Conservation (phyloP, 2,888 invertebrate species). For the Eledona agricola region DNA sequence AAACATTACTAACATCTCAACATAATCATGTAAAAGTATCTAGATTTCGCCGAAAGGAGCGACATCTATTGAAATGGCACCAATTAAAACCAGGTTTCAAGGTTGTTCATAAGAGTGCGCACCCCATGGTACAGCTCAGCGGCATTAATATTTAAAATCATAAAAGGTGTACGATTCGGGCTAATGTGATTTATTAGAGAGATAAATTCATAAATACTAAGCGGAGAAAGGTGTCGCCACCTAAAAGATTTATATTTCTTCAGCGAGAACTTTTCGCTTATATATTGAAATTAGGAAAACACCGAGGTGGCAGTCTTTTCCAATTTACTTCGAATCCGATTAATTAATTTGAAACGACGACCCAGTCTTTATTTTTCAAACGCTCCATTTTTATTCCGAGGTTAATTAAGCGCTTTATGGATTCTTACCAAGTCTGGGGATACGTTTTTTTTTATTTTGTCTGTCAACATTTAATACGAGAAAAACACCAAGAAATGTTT, state of each 20-base stretch:
- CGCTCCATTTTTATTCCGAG: slow-evolving; percentile 16
- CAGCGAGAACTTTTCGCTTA: slow-evolving; percentile 25
- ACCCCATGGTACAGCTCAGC: no score
- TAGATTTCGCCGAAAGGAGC: no score
- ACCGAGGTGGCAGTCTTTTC: slow-evolving; percentile 33
- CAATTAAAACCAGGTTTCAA: no score
- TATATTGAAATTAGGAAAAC: slow-evolving; percentile 36
- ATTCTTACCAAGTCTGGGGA: slow-evolving; percentile 5
- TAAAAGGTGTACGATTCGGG: slow-evolving; percentile 43
- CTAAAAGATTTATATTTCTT: slow-evolving; percentile 43
- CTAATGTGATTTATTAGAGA: slow-evolving; percentile 42
- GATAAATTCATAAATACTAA: slow-evolving; percentile 45
- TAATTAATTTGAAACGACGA: slow-evolving; percentile 33
- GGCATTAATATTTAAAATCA: slow-evolving; percentile 41
- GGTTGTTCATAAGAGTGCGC: slow-evolving; percentile 29
- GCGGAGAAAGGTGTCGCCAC: slow-evolving; percentile 40
- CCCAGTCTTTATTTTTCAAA: slow-evolving; percentile 8
- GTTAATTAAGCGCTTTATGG: slow-evolving; percentile 26
- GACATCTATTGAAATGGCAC: no score
- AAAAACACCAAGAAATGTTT: no score
- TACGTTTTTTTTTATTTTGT: slow-evolving; percentile 14
- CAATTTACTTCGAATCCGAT: slow-evolving; percentile 35
- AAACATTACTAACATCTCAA: no score
- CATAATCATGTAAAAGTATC: no score
- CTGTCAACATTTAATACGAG: slow-evolving; percentile 32